Base-by-base conservation (phyloP, 92 coral and sea anemone species). In the Muricea muricata region DNA sequence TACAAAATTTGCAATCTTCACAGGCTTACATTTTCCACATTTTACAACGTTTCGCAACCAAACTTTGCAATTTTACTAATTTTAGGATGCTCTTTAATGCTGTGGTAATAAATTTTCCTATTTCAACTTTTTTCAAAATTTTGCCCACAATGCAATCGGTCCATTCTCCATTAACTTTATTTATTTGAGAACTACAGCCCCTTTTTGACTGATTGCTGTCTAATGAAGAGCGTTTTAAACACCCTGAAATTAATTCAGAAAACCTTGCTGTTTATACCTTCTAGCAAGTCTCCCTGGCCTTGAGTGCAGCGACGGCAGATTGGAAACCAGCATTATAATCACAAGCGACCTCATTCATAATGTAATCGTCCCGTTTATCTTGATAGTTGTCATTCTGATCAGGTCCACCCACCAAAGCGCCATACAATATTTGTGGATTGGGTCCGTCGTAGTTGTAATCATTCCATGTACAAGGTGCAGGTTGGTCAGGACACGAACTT, bases 321-420 rank as follows among this genome's bases (percentile, higher is more conserved):
- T 91, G 93, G 80, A 93, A 89, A 7, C 98, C 98, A 55, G 98
- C 98, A 35, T 93, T 93, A 90, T 89, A 93, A 75, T 93, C 98
- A 75, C 94, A 89, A 14, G 94, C 84, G 37, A 93, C 93, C 75
- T 92, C 98, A 75, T 93, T 93, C 87, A 46, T 87, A 48, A 87
- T 79, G 78, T 80, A 94, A 73, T 94, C 98, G 13, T 70, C 82
- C 63, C 98, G 69, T 39, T 85, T 85, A 33, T 94, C 98, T 24
- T 76, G 30, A 73, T 87, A 90, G 70, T 72, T 73, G 71, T 92
- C 98, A 69, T 85, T 57, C 40, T 52, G 40, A 14, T 86, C 95
- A 65, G 98, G 98, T 31, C 95, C 98, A 40, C 95, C 98, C 1
- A 93, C 98, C 68, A 93, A 72, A 11, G 98, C 93, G 13, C 98